A percentile compares a stretch with the other conserved stretches of the same genome.
Evolutionary conservation across 2,888 invertebrate species (phyloP).

Genomic region (Coelopa pilipes): DNA sequence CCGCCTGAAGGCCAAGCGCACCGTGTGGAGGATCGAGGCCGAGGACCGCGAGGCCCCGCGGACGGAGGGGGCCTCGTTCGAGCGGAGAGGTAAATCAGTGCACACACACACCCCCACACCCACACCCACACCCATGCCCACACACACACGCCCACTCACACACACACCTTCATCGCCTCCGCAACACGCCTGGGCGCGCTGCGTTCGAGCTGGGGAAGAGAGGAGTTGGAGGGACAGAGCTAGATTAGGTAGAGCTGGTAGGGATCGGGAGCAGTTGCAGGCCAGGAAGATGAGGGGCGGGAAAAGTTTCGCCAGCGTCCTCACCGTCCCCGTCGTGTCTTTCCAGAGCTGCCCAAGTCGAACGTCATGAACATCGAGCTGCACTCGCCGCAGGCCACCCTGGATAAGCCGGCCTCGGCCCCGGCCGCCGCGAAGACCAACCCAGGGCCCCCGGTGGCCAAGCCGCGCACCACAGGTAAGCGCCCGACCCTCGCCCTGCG

Average conservation of each 20-base stretch:
- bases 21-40: slow-evolving; percentile 59
- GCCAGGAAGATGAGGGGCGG: neutral
- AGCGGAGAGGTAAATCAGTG: slow-evolving; percentile 57
- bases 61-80: slow-evolving; percentile 35
- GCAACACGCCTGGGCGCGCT: neutral
- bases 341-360: slow-evolving; percentile 62
- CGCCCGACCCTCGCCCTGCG: neutral
- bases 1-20: slow-evolving; percentile 68
- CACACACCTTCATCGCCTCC: neutral
- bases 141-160: too few relatives aligned
- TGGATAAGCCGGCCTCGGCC: slow-evolving; percentile 32
- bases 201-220: too few relatives aligned
- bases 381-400: slow-evolving; percentile 55
- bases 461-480: slow-evolving; percentile 57
- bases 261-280: neutral
- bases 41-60: slow-evolving; percentile 52
- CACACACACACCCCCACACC: too few relatives aligned
- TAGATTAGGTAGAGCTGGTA: slow-evolving; percentile 28
- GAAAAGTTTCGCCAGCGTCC: too few relatives aligned
- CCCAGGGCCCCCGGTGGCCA: slow-evolving; percentile 53
- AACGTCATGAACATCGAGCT: slow-evolving; percentile 66
- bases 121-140: too few relatives aligned
- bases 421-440: neutral
- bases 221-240: neutral
- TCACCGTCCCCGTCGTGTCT: neutral